Evolutionary conservation across 2,113 vertebrate genomes (phyloP).

Genomic region (Prinia subflava): DNA sequence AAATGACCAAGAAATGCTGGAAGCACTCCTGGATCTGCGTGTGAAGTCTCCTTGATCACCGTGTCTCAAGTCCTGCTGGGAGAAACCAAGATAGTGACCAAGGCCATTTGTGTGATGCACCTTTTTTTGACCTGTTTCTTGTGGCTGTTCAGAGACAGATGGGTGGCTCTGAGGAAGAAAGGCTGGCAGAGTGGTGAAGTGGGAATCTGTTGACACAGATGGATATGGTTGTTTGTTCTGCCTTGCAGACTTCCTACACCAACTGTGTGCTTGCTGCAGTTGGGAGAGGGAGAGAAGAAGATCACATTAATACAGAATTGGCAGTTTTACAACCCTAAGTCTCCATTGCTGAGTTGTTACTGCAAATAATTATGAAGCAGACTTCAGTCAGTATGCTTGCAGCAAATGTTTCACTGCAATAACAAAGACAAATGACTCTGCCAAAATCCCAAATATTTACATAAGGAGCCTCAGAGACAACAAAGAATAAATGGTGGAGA

Average conservation of each 20-base stretch:
- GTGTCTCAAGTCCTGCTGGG: constrained; percentile 52
- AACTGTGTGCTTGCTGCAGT: constrained; percentile 74
- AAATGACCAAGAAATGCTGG: constrained; percentile 67
- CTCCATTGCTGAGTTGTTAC: background rate
- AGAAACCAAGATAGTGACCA: constrained; percentile 43
- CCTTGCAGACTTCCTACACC: constrained; percentile 62
- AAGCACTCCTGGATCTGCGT: constrained; percentile 19
- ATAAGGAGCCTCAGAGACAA: constrained; percentile 28
- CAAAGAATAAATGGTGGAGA: constrained; percentile 6
- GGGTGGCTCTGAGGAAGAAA: background rate
- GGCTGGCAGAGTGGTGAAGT: constrained; percentile 1
- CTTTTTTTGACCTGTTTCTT: background rate
- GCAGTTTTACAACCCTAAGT: background rate
- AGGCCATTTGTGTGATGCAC: background rate
- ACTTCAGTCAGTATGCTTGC: constrained; percentile 4
- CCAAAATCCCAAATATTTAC: constrained; percentile 64
- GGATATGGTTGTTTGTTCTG: constrained; percentile 43
- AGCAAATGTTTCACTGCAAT: constrained; percentile 45
- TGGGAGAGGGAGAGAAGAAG: background rate
- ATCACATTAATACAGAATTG: constrained; percentile 27
- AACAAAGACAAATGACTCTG: constrained; percentile 34
- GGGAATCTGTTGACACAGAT: constrained; percentile 40
- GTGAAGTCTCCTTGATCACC: constrained; percentile 43
- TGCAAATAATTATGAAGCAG: constrained; percentile 37
- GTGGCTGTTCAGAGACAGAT: constrained; percentile 44